Conservation (phyloP, 1,140 invertebrate species). For the Apis laboriosa region DNA sequence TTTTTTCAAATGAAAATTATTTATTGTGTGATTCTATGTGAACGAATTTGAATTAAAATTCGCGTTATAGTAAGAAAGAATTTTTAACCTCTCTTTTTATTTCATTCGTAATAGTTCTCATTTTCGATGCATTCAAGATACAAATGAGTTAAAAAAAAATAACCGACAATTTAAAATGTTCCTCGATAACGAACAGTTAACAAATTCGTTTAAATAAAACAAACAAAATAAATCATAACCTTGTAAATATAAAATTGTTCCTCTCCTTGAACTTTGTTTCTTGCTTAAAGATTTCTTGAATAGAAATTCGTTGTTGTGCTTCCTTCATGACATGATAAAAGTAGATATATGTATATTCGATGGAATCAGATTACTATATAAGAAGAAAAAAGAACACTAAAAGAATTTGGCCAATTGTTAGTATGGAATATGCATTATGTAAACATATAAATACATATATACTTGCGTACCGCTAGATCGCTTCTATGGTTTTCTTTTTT, state of each 20-base stretch:
- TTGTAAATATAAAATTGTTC: not conserved
- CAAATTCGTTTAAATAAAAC: not conserved
- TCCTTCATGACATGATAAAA: conserved; percentile 25
- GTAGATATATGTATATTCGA: not conserved
- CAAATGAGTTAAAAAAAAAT: too few relatives aligned
- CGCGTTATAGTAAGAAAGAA: too few relatives aligned
- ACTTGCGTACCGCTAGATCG: conserved; percentile 40
- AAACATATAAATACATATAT: conserved; percentile 32
- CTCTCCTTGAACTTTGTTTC: too few relatives aligned
- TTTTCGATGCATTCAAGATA: too few relatives aligned
- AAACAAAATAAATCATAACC: conserved; percentile 14
- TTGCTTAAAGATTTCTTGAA: not conserved
- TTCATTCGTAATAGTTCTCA: too few relatives aligned
- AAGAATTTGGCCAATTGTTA: conserved; percentile 32
- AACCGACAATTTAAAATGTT: too few relatives aligned
- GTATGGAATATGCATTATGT: not conserved
- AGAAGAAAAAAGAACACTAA: conserved; percentile 23
- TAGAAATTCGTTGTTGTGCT: not conserved
- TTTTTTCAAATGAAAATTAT: too few relatives aligned
- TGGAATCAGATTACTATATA: conserved; percentile 34
- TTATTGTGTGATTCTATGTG: too few relatives aligned
- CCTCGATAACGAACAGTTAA: not conserved
- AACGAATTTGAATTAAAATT: too few relatives aligned
- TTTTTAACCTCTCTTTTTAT: too few relatives aligned
- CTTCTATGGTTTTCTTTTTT: conserved; percentile 1